phyloP scores from a whole-genome alignment of 2,113 vertebrate genomes.

The Boleophthalmus pectinirostris region DNA sequence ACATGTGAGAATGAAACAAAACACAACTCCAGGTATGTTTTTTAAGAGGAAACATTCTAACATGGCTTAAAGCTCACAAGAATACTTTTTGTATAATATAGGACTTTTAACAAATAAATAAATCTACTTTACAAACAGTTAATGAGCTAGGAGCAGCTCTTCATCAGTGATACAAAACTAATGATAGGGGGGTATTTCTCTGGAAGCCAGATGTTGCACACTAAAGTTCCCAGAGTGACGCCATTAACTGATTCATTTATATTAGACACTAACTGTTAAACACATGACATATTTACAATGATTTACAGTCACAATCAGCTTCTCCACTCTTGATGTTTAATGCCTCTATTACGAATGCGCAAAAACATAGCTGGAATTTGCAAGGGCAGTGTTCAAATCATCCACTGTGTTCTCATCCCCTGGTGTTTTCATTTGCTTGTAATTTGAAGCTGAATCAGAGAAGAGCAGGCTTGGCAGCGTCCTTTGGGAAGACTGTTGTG shows the following conservation, averaged over 20 bases:
- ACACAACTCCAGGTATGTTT: too few relatives aligned
- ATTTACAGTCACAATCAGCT: conserved; percentile 36
- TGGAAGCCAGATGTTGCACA: conserved; percentile 73
- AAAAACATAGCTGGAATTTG: conserved; percentile 17
- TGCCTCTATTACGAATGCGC: conserved; percentile 30
- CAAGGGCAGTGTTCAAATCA: conserved; percentile 22
- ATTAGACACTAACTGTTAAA: conserved; percentile 34
- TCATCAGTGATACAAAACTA: conserved; percentile 40
- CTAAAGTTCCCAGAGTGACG: conserved; percentile 46
- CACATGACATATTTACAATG: conserved; percentile 35
- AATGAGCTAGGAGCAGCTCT: conserved; percentile 32
- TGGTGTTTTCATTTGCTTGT: conserved; percentile 64
- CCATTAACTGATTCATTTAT: conserved; percentile 45
- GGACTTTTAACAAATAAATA: conserved; percentile 4
- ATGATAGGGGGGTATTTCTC: conserved; percentile 41
- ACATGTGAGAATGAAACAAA: too few relatives aligned
- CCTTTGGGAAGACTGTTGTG: conserved; percentile 50
- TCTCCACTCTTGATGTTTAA: conserved; percentile 47
- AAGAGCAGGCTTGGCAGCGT: conserved; percentile 30
- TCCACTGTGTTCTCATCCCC: conserved; percentile 38
- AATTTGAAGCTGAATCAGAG: conserved; percentile 68
- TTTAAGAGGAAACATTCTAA: too few relatives aligned
- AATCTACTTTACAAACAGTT: conserved; percentile 29
- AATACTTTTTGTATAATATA: too few relatives aligned
- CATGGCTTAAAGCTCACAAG: too few relatives aligned